These are phyloP conservation scores for Schlechtendalia chinensis DNA, from an alignment of 1,140 invertebrate species.

Conservation along the genomic window DNA sequence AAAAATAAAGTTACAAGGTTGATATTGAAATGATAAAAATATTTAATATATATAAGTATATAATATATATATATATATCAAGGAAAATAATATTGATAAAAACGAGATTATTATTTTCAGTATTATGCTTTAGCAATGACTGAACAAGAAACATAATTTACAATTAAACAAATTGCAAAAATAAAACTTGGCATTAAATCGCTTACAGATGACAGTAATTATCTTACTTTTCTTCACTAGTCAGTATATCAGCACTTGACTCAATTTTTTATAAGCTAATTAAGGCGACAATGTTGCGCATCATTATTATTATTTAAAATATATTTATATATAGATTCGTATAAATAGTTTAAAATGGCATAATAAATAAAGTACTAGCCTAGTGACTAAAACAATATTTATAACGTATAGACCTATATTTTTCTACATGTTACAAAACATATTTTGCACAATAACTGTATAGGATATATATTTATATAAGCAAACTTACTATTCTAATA, in stretches of 20 bases:
- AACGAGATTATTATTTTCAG: background rate
- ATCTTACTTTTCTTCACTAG: background rate
- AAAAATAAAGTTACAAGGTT: background rate
- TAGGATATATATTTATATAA: conserved; percentile 24
- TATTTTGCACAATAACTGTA: conserved; percentile 21
- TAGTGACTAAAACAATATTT: conserved; percentile 47
- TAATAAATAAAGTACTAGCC: conserved; percentile 43
- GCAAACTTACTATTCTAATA: background rate
- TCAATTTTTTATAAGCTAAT: background rate
- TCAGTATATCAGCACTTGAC: background rate
- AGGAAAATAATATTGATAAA: background rate
- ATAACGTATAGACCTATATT: conserved; percentile 1
- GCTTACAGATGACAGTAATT: background rate
- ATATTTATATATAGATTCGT: background rate
- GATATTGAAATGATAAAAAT: background rate
- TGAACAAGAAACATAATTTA: too few relatives aligned
- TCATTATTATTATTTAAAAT: too few relatives aligned
- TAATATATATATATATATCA: too few relatives aligned
- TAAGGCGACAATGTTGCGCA: background rate
- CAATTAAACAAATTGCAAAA: background rate
- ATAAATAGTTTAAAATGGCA: conserved; percentile 42
- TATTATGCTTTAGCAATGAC: background rate
- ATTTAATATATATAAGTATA: too few relatives aligned
- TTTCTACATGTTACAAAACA: conserved; percentile 27
- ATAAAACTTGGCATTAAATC: background rate